phyloP scores from a whole-genome alignment of 2,113 vertebrate genomes.

The Hippocampus comes region DNA sequence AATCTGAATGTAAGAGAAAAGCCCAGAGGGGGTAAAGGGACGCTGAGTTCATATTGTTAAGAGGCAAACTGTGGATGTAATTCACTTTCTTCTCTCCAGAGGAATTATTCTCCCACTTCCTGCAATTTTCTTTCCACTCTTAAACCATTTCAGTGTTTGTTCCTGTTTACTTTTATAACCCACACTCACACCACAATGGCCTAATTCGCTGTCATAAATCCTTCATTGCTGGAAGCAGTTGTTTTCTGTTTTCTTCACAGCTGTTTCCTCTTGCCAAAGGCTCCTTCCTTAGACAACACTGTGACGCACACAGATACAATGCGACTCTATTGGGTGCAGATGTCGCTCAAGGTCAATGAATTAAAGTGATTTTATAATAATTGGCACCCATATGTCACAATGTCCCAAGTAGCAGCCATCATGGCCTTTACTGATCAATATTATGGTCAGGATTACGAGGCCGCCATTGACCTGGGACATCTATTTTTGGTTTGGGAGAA shows the following conservation, averaged over 20 bases:
- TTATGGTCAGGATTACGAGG: not conserved
- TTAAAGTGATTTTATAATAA: not conserved
- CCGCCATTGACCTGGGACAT: not conserved
- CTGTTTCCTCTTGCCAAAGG: constrained; percentile 36
- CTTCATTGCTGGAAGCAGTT: constrained; percentile 44
- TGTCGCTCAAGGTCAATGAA: not conserved
- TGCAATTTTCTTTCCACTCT: constrained; percentile 44
- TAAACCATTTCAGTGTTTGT: constrained; percentile 50
- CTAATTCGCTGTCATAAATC: constrained; percentile 47
- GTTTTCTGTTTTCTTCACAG: constrained; percentile 29
- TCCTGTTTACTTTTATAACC: constrained; percentile 47
- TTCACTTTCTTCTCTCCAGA: constrained; percentile 50
- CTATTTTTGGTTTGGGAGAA: not conserved
- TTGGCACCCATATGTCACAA: not conserved
- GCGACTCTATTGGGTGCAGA: not conserved
- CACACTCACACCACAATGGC: constrained; percentile 20
- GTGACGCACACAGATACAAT: constrained; percentile 3
- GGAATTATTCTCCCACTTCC: constrained; percentile 51
- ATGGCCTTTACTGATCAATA: not conserved
- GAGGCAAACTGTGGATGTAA: constrained; percentile 39
- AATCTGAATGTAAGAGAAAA: not conserved
- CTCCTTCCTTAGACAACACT: constrained; percentile 9
- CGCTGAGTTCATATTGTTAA: constrained; percentile 33
- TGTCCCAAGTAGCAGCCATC: not conserved
- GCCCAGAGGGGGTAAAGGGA: not conserved